Evolutionary conservation across 2,797 vertebrate genomes (phyloP).

Genomic region (Phoeniculus purpureus): DNA sequence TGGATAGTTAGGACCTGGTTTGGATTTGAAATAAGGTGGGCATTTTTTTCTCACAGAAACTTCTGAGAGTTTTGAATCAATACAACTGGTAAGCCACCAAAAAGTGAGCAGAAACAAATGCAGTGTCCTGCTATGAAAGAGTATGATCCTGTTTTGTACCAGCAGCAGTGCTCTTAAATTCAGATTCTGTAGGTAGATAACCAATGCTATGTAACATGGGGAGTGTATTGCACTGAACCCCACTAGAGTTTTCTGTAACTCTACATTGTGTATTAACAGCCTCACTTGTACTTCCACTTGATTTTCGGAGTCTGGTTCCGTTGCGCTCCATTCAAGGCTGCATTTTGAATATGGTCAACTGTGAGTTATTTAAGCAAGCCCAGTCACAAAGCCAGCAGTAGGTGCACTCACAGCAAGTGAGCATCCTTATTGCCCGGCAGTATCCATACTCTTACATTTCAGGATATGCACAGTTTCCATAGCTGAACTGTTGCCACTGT

Average conservation of each 20-base stretch:
- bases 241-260: not conserved
- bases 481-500: not conserved
- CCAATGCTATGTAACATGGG: not conserved
- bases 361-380: not conserved
- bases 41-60: not conserved
- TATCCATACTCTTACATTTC: not conserved
- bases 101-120: not conserved
- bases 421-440: not conserved
- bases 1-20: not conserved
- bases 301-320: not conserved
- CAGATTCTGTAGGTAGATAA: not conserved
- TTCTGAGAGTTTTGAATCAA: not conserved
- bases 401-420: not conserved
- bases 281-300: not conserved
- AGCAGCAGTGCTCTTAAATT: not conserved
- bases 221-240: not conserved
- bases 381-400: not conserved
- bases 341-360: not conserved
- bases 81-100: not conserved
- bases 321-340: not conserved
- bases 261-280: not conserved
- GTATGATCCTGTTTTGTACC: not conserved
- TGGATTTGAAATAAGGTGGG: not conserved
- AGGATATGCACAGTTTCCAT: not conserved
- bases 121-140: not conserved